A percentile compares a stretch with the other conserved stretches of the same genome.
These are phyloP conservation scores for Dinomys branickii DNA, from an alignment of 2,113 vertebrate species.

Conservation along the genomic window DNA sequence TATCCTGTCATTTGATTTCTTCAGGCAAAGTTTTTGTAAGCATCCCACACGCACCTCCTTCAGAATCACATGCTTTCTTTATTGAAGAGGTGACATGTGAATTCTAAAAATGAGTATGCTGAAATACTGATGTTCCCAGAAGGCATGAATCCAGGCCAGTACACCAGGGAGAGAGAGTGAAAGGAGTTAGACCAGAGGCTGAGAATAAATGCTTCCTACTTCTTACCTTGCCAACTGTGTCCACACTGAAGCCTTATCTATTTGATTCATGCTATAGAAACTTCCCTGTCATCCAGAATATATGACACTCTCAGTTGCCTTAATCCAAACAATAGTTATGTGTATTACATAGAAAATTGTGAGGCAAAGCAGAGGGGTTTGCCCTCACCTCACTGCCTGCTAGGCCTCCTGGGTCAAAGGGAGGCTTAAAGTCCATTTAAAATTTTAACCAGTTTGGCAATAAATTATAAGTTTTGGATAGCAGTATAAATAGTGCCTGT, in stretches of 20 bases:
- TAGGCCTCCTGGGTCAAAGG: background rate
- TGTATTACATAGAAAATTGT: background rate
- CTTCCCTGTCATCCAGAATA: background rate
- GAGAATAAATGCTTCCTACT: constrained; percentile 41
- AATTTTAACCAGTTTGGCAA: constrained; percentile 55
- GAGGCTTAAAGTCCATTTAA: constrained; percentile 5
- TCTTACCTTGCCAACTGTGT: background rate
- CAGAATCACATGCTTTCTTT: constrained; percentile 51
- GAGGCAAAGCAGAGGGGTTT: background rate
- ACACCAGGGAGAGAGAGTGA: background rate
- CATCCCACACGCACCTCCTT: constrained; percentile 47
- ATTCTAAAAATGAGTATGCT: constrained; percentile 64
- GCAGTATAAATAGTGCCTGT: background rate
- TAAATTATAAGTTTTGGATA: constrained; percentile 59
- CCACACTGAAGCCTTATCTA: constrained; percentile 27
- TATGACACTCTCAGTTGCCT: background rate
- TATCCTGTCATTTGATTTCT: constrained; percentile 66
- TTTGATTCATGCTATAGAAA: constrained; percentile 26
- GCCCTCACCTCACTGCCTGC: constrained; percentile 38
- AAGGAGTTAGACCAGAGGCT: constrained; percentile 43
- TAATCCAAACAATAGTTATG: constrained; percentile 44
- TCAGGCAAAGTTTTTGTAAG: constrained; percentile 54
- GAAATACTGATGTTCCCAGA: constrained; percentile 48
- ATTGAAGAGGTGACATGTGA: constrained; percentile 58
- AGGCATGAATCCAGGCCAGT: constrained; percentile 29